Percentiles rank a stretch among this genome's conserved stretches.
Evolutionary conservation across 1,140 invertebrate species (phyloP).

Genomic region (Monomorium pharaonis): DNA sequence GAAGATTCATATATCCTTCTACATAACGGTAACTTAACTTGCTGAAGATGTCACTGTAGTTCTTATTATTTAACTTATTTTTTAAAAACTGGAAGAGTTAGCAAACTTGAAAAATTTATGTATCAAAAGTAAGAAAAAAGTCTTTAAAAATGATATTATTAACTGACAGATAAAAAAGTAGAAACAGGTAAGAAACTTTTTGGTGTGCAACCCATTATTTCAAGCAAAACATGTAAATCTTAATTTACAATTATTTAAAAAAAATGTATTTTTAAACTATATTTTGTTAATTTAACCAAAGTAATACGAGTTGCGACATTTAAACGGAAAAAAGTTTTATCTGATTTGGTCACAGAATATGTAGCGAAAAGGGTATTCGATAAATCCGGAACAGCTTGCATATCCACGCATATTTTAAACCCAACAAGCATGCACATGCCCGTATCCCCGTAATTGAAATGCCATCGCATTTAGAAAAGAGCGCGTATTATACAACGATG

Average conservation of each 20-base stretch:
- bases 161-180: background rate
- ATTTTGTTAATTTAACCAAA: background rate
- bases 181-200: background rate
- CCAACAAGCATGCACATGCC: background rate
- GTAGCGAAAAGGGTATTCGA: background rate
- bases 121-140: background rate
- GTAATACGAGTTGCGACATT: background rate
- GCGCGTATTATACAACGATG: background rate
- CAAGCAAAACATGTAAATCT: background rate
- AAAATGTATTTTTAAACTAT: background rate
- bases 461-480: background rate
- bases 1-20: slow-evolving; percentile 23
- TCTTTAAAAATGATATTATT: background rate
- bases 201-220: background rate
- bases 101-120: background rate
- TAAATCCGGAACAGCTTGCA: background rate
- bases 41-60: slow-evolving; percentile 5
- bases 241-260: background rate
- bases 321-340: background rate
- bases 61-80: background rate
- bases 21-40: slow-evolving; percentile 16
- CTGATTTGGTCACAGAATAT: background rate
- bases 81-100: background rate
- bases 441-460: background rate
- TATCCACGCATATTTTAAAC: background rate